phyloP scores from a whole-genome alignment of 1,140 invertebrate species.

The Piezodorus guildinii region DNA sequence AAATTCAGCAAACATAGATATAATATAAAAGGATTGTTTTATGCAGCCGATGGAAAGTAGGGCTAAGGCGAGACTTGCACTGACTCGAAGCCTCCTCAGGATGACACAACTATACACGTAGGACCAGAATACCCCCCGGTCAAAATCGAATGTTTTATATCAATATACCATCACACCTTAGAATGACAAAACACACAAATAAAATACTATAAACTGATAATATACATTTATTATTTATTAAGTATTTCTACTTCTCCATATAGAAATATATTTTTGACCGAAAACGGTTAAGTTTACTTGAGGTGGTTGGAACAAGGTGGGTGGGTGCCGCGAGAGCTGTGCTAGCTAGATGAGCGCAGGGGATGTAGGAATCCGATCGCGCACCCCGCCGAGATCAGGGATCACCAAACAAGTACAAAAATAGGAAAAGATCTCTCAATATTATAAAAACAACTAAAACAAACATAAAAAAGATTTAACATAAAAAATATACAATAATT shows the following conservation, averaged over 20 bases:
- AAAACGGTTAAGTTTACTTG: slow-evolving; percentile 4
- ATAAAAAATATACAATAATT: slow-evolving; percentile 26
- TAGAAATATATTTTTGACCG: slow-evolving; percentile 4
- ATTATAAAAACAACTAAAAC: slow-evolving; percentile 23
- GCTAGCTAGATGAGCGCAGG: not conserved
- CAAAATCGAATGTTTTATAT: slow-evolving; percentile 15
- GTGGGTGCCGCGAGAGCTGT: slow-evolving; percentile 18
- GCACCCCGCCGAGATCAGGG: slow-evolving; percentile 11
- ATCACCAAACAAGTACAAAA: slow-evolving; percentile 24
- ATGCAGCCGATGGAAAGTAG: not conserved
- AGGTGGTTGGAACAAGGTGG: slow-evolving; percentile 23
- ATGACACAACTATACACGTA: not conserved
- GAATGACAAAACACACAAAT: slow-evolving; percentile 28
- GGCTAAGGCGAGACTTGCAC: too few species aligned
- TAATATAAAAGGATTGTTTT: slow-evolving; percentile 9
- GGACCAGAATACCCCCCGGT: not conserved
- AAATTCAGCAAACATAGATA: slow-evolving; percentile 7
- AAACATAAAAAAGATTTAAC: slow-evolving; percentile 25
- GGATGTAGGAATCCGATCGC: slow-evolving; percentile 6
- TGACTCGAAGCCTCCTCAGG: not conserved
- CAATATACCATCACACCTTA: slow-evolving; percentile 22
- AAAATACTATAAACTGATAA: slow-evolving; percentile 26
- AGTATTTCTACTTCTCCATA: slow-evolving; percentile 12
- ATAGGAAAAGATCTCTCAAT: slow-evolving; percentile 23
- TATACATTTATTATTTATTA: slow-evolving; percentile 19